Evolutionary conservation across 2,888 invertebrate species (phyloP), one percentile per base, ranked within the genome.

Genomic region (Agonopterix alstromeriana): DNA sequence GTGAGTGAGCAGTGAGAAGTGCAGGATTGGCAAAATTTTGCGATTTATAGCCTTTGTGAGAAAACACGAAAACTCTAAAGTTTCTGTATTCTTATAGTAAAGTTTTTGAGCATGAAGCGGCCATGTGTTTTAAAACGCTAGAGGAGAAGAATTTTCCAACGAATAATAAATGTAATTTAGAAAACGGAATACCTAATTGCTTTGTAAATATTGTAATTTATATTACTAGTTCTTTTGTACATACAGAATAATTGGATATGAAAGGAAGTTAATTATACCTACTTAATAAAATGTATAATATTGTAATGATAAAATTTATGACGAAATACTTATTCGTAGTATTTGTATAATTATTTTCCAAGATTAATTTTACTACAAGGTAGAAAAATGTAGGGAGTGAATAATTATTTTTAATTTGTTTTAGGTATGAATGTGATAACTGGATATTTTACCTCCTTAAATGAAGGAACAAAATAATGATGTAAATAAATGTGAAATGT

Each of bases 201-300:
- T 70, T 70, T 85, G 84, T 85, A 85, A 79, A 85, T 84, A 83
- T 70, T 72, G 64, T 66, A 69, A 80, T 79, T 79, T 79, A 79
- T 73, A 62, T 70, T 67, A 73, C 68, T 67, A 65, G 67, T 35
- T 12, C 9, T 17, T 45, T 36, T 46, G 38, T 46, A 45, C 36
- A 45, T 45, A 40, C 10, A 12, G n/a, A 27, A 10, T 10, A 38
- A 38, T 38, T 38, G 38, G n/a, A 38, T n/a, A 38, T 38, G 27
- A 27, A 27, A 38, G 38, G 10, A 38, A 38, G 11, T 42, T 1
- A 42, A 42, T 42, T n/a, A 11, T 12, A 42, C 4, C 42, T 42
- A 42, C 10, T 38, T n/a, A 38, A 38, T 38, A 38, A 38, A 38
- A 38, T 38, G 0, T 3, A 38, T 38, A 38, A n/a, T 38, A 38